A percentile compares a stretch with the other conserved stretches of the same genome.
These are phyloP conservation scores for Dendrolimus houi DNA, from an alignment of 2,888 invertebrate species.

Conservation along the genomic window DNA sequence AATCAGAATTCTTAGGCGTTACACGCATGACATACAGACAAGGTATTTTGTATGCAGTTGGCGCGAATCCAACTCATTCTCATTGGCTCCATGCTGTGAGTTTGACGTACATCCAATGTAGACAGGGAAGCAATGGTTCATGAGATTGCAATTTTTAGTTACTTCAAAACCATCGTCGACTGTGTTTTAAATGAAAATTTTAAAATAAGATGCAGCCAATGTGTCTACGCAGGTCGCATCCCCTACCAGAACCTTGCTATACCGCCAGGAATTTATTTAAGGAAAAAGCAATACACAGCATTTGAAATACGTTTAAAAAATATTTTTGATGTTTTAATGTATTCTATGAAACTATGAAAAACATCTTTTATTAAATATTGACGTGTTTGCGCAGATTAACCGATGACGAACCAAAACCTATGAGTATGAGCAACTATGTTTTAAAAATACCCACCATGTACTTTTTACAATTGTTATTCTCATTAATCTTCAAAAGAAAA, in stretches of 20 bases:
- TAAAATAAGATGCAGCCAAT: too few species aligned
- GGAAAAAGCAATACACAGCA: too few species aligned
- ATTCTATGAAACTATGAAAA: not conserved
- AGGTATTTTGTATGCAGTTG: not conserved
- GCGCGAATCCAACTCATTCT: not conserved
- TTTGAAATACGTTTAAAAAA: too few species aligned
- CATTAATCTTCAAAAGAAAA: not conserved
- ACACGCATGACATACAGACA: not conserved
- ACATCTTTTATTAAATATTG: not conserved
- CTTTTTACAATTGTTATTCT: not conserved
- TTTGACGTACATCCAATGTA: not conserved
- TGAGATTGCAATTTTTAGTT: too few species aligned
- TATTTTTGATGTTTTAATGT: not conserved
- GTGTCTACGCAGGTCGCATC: too few species aligned
- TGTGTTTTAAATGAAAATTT: too few species aligned
- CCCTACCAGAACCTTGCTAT: too few species aligned
- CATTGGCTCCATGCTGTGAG: not conserved
- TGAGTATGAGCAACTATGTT: not conserved
- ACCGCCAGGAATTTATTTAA: too few species aligned
- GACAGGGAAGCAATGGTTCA: too few species aligned
- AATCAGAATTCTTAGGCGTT: not conserved
- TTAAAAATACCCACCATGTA: not conserved
- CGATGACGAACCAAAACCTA: not conserved
- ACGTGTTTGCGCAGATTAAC: not conserved
- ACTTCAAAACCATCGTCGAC: too few species aligned